These are phyloP conservation scores for Solenopsis invicta DNA, from an alignment of 1,140 invertebrate genomes.

Conservation along the genomic window DNA sequence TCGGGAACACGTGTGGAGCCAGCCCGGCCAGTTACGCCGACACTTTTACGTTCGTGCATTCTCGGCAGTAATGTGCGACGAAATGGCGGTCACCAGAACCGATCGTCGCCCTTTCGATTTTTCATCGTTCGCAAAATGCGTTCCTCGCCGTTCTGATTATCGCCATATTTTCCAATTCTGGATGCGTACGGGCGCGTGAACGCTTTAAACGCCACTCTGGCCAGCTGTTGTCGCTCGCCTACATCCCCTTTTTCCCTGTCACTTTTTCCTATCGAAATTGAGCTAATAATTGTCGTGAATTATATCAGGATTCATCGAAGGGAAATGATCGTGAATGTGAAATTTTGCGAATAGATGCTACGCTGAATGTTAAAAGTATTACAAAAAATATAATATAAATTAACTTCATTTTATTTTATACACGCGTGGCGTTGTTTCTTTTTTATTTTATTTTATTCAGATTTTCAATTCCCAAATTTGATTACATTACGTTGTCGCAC, in stretches of 20 bases:
- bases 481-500: neutral
- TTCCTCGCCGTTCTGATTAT: constrained; percentile 41
- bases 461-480: constrained; percentile 33
- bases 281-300: constrained; percentile 35
- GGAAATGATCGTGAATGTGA: neutral
- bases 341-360: neutral
- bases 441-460: neutral
- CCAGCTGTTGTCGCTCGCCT: constrained; percentile 45
- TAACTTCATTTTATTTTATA: constrained; percentile 22
- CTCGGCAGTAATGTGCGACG: constrained; percentile 52
- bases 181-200: constrained; percentile 1
- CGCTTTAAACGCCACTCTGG: neutral
- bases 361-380: constrained; percentile 42
- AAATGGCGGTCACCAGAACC: constrained; percentile 46
- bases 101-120: constrained; percentile 52
- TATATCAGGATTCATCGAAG: neutral
- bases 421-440: neutral
- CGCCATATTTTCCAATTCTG: constrained; percentile 36
- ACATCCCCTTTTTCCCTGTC: neutral
- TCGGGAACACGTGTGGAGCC: constrained; percentile 52
- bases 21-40: constrained; percentile 22
- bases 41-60: constrained; percentile 49
- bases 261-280: constrained; percentile 8
- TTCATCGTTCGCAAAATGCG: constrained; percentile 39
- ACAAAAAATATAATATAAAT: neutral